Base-by-base conservation (phyloP, 2,888 invertebrate genomes). In the Mesorhabditis spiculigera region DNA sequence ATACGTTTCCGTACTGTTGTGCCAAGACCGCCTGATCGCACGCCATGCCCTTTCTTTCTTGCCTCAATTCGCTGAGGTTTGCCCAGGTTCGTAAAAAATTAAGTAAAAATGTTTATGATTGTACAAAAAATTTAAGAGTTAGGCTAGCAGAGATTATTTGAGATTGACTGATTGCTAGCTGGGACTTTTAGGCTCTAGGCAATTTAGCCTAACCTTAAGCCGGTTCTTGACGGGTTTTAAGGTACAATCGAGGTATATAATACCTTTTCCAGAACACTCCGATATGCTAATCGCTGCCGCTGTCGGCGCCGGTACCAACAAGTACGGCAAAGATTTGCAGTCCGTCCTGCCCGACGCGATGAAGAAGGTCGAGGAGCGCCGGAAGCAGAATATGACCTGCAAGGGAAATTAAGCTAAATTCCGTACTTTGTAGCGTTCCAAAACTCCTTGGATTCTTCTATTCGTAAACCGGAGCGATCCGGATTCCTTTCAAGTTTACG, bases 11-110 rank as follows among this genome's bases (percentile, higher is more conserved):
- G 58, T 50, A 13, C n/a, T 50, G 58, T 50, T 50, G 58, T 50
- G 58, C 58, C 58, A 50, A n/a, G 58, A 50, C n/a, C 58, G 58
- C 58, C 58, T 50, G 10, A 50, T 50, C 58, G 58, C 58, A 13
- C 58, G 58, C 58, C 58, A 50, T n/a, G 58, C 58, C n/a, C 58
- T 50, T n/a, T 50, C 58, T 3, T 50, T 50, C n/a, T 50, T 50
- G 58, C 58, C 58, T n/a, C 58, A 50, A 50, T 13, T 50, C n/a
- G 58, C 58, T n/a, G 58, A 50, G n/a, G 58, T 50, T 50, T 50
- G 58, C n/a, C 58, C 58, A 50, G 58, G 58, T 50, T 10, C 8
- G 58, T 13, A n/a, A 10, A 50, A 13, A 50, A n/a, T 13, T 50
- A n/a, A 10, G 3, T 50, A 50, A n/a, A 50, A 50, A n/a, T n/a